Base-by-base conservation (phyloP, 2,797 vertebrate species). In the Rhabdomys pumilio region DNA sequence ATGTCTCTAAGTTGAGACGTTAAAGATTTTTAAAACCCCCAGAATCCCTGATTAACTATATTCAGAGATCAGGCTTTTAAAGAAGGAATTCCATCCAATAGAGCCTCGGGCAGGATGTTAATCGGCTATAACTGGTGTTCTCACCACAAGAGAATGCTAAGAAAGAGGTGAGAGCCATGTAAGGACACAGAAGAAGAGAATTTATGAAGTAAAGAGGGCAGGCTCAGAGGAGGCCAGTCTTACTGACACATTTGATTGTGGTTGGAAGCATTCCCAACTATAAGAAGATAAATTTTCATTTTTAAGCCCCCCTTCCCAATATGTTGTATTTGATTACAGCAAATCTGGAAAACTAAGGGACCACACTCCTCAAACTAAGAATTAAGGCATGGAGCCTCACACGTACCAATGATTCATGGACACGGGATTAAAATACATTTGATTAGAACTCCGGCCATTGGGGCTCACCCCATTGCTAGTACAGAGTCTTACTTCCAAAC, bases 401-500 rank as follows among this genome's bases (percentile, higher is more conserved):
- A 89, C 31, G 44, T 17, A 26, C 31, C 87, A 34, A 41, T 90
- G 63, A 91, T 77, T 96, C 72, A 47, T 19, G 73, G 80, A 69
- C 20, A 29, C 17, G 15, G 47, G 12, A 92, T 41, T 79, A 31
- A 10, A 69, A 69, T 65, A 29, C 3, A 9, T 34, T 57, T 5
- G 20, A 47, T 88, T 89, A 47, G 57, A 90, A 94, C 86, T 24
- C 59, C 11, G 80, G 65, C 47, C 47, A 22, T 26, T 38, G 69
- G 38, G n/a, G 6, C 59, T 24, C 55, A 44, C 50, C 47, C 63
- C 3, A 10, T 20, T 31, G 47, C 13, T 73, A n/a, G 61, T 50
- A 6, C 38, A 10, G 3, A 72, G 94, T 14, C 67, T 95, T 31
- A 20, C 44, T 91, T 98, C 86, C 83, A 87, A 77, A 77, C 4